Percentiles rank a stretch among this genome's conserved stretches.
These are phyloP conservation scores for Mormyrus iriodes DNA, from an alignment of 2,113 vertebrate genomes.

Conservation along the genomic window DNA sequence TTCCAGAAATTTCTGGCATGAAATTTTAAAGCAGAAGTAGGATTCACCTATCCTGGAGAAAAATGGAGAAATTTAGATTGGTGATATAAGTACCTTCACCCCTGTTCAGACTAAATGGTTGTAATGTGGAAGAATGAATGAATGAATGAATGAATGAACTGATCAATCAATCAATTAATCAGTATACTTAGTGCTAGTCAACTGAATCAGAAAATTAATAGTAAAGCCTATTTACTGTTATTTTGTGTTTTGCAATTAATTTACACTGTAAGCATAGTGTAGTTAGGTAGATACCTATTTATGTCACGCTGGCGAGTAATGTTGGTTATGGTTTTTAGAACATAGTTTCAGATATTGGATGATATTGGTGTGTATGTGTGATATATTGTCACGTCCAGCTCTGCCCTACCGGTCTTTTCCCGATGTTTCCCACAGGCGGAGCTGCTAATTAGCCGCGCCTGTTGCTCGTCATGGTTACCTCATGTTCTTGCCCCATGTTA, in stretches of 20 bases:
- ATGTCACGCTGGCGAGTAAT: neutral
- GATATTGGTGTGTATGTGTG: neutral
- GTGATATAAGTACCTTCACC: neutral
- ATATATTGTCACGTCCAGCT: too few relatives aligned
- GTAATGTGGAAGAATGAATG: neutral
- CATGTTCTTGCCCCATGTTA: too few relatives aligned
- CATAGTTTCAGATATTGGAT: neutral
- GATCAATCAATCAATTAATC: neutral
- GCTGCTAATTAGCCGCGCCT: too few relatives aligned
- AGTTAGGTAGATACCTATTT: neutral
- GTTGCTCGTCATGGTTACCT: too few relatives aligned
- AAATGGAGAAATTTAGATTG: neutral
- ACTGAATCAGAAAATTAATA: neutral
- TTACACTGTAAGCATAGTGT: neutral
- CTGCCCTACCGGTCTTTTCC: too few relatives aligned
- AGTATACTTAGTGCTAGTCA: neutral
- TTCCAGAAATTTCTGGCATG: neutral
- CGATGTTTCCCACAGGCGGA: too few relatives aligned
- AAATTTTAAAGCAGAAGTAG: neutral
- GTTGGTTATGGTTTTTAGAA: neutral
- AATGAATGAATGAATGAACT: neutral
- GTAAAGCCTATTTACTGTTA: neutral
- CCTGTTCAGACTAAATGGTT: neutral
- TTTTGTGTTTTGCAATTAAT: neutral
- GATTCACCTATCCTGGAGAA: neutral